phyloP scores from a whole-genome alignment of 2,888 invertebrate species.

The Hesperia comma region DNA sequence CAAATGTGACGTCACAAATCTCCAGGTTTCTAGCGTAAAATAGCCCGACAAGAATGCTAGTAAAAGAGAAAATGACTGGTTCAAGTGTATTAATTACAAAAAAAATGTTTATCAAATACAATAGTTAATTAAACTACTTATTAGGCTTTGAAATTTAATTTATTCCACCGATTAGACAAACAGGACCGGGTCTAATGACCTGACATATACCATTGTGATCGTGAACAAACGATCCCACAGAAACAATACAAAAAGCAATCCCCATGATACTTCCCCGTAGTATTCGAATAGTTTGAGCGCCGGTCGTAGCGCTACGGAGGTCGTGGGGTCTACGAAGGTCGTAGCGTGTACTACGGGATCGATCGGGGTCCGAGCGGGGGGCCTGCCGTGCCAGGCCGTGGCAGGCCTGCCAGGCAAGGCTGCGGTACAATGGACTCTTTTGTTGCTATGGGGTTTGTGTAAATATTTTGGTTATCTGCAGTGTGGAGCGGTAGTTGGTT shows the following conservation, averaged over 20 bases:
- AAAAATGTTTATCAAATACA: no score
- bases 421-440: conserved; percentile 23
- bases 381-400: conserved; percentile 35
- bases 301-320: conserved; percentile 35
- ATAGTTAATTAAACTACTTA: no score
- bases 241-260: conserved; percentile 14
- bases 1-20: no score
- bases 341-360: conserved; percentile 43
- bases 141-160: no score
- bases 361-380: conserved; percentile 35
- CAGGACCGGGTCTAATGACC: no score
- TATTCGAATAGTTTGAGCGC: conserved; percentile 11
- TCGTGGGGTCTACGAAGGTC: conserved; percentile 34
- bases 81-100: no score
- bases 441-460: not conserved
- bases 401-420: conserved; percentile 26
- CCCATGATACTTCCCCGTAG: conserved; percentile 1
- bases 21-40: no score
- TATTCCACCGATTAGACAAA: no score
- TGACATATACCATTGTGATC: no score
- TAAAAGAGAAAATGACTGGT: no score
- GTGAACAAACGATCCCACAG: no score
- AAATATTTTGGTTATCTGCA: conserved; percentile 4
- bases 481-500: not conserved
- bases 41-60: no score